These are phyloP conservation scores for Danionella dracula DNA, from an alignment of 2,797 vertebrate genomes.

Conservation along the genomic window DNA sequence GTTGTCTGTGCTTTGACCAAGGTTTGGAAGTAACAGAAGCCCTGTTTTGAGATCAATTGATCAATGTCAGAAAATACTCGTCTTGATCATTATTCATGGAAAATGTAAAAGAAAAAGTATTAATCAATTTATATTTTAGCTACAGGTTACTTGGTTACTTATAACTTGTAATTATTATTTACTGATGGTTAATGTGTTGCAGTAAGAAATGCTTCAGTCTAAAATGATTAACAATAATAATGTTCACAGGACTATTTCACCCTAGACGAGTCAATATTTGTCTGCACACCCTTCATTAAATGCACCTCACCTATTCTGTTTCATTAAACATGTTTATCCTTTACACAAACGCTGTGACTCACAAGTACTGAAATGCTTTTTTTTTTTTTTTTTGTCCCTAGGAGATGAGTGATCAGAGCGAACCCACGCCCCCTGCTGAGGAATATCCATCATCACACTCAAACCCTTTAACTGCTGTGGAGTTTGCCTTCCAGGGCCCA, in stretches of 20 bases:
- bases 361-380: not conserved
- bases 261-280: too few relatives aligned
- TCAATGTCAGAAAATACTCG: not conserved
- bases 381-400: not conserved
- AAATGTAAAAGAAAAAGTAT: too few relatives aligned
- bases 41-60: not conserved
- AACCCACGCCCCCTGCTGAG: constrained; percentile 24
- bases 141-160: too few relatives aligned
- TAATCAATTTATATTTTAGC: too few relatives aligned
- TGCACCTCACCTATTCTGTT: not conserved
- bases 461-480: not conserved
- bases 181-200: too few relatives aligned
- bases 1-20: too few relatives aligned
- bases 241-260: too few relatives aligned
- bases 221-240: too few relatives aligned
- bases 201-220: constrained; percentile 2
- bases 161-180: too few relatives aligned
- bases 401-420: constrained; percentile 29
- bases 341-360: not conserved
- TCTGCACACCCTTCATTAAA: not conserved
- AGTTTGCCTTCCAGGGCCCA: not conserved
- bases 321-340: not conserved
- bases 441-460: not conserved
- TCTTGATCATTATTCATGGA: too few relatives aligned
- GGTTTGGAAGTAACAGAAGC: not conserved